Evolutionary conservation across 2,888 invertebrate genomes (phyloP), one percentile per base, ranked within the genome.

Genomic region (Scelioninae gen. 1): DNA sequence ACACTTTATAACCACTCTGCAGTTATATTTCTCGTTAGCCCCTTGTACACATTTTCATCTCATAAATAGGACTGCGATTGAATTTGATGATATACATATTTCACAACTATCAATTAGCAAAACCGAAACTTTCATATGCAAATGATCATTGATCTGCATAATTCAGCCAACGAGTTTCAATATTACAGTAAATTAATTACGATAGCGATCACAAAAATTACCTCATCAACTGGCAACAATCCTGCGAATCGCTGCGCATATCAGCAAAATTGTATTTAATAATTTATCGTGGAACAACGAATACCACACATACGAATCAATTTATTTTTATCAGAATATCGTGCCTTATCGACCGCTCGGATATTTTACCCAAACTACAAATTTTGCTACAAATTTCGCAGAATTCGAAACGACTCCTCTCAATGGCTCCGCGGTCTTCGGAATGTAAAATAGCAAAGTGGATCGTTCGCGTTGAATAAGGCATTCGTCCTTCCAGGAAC

Each of bases 381-480:
- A 72, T 83, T 80, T 79, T 53, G 83, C 79, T 79, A 83, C 83
- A 80, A 76, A 83, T 83, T 83, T 76, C 68, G 32, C 75, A 43
- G 71, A 80, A 83, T 80, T 80, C 58, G 68, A 77, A 80, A 77
- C 69, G 80, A 79, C 78, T 79, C 80, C 31, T 80, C 80, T 66
- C 76, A 74, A 83, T 80, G 80, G 80, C 83, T 62, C 47, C 32
- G 77, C 72, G 77, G 77, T 68, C 80, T 80, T 71, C 74, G 74
- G 84, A 84, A 84, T 84, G 81, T 84, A 84, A 81, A 84, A 81
- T 84, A 84, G 81, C 81, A 81, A 84, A 81, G 84, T 84, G 55
- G 80, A 81, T 81, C 74, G 81, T 77, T 80, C 78, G 72, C 84
- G 78, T 81, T 84, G 84, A 84, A 84, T 84, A 84, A 84, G 69